phyloP scores from a whole-genome alignment of 1,140 invertebrate genomes.

The Drosophila fuyamai region DNA sequence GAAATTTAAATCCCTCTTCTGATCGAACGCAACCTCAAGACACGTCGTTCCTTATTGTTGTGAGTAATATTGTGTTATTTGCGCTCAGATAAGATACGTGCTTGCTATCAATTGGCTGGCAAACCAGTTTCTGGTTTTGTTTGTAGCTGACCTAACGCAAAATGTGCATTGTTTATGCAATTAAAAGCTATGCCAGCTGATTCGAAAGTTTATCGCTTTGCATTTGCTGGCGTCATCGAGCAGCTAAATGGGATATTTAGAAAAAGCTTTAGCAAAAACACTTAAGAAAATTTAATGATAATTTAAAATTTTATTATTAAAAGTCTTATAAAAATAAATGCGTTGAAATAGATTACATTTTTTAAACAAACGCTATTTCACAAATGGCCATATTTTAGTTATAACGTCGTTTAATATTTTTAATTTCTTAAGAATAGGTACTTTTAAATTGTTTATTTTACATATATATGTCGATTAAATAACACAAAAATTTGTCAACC shows the following conservation, averaged over 20 bases:
- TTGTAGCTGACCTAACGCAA: conserved; percentile 48
- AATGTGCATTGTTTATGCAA: conserved; percentile 9
- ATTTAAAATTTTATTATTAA: too few relatives aligned
- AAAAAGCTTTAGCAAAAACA: neutral
- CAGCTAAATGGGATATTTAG: neutral
- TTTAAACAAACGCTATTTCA: too few relatives aligned
- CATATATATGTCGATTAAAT: too few relatives aligned
- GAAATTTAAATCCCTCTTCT: conserved; percentile 7
- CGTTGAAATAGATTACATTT: too few relatives aligned
- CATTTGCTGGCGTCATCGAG: neutral
- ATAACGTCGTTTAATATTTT: too few relatives aligned
- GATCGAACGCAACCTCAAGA: conserved; percentile 15
- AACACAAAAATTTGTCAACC: too few relatives aligned
- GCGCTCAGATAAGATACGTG: conserved; percentile 32
- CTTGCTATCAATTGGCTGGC: conserved; percentile 6
- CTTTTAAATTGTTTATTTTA: too few relatives aligned
- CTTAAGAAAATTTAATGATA: too few relatives aligned
- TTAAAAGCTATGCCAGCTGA: conserved; percentile 13
- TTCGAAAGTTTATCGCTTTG: neutral
- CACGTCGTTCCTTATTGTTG: conserved; percentile 32
- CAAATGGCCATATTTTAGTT: too few relatives aligned
- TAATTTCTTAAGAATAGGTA: too few relatives aligned
- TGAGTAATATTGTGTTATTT: conserved; percentile 52
- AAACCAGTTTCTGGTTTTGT: conserved; percentile 23
- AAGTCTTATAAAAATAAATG: too few relatives aligned